Base-by-base conservation (phyloP, 1,140 invertebrate genomes). In the Drosophila pandora region DNA sequence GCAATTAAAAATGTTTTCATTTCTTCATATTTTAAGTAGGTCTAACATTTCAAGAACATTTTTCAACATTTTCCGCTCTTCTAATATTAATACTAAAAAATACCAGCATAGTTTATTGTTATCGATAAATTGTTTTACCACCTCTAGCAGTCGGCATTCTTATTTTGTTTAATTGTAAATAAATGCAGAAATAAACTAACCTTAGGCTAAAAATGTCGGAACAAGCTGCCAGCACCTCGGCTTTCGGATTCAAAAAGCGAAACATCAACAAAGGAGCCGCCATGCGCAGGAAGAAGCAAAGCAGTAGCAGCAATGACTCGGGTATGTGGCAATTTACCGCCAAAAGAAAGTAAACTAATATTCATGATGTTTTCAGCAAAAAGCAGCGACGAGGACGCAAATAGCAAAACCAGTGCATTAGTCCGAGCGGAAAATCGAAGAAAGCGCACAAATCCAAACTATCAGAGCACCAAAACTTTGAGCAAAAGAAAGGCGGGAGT, bases 361-460 rank as follows among this genome's bases (percentile, higher is more conserved):
- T 22, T 6, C 10, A 30, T 9, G 39, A 3, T 32, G 55, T 39
- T 6, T 8, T 0, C 22, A 87, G 89, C 37, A 1, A 89, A 81
- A 22, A 90, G 67, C 25, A 90, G 84, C 21, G 90, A 90, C 23
- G 81, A 78, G 13, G 77, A 90, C 23, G 9, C 92, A 49, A 58
- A 77, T 22, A 50, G 28, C 5, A 81, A 77, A n/a, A 30, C 58
- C 10, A 93, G 92, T 5, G 90, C 90, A 0, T 81, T 94, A 6
- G 76, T 93, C 10, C 93, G 93, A 60, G 93, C 93, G 3, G 92
- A 92, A n/a, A 93, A 93, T 37, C 92, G 92, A 55, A 88, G 91
- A n/a, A 88, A 92, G 13, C 92, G 92, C 12, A 76, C 89, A 22
- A 95, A 95, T 92, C 94, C 94, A 1, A 93, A 94, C 79, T 92